These are phyloP conservation scores for Drosophila seclusa DNA, from an alignment of 2,888 invertebrate genomes.

Conservation along the genomic window DNA sequence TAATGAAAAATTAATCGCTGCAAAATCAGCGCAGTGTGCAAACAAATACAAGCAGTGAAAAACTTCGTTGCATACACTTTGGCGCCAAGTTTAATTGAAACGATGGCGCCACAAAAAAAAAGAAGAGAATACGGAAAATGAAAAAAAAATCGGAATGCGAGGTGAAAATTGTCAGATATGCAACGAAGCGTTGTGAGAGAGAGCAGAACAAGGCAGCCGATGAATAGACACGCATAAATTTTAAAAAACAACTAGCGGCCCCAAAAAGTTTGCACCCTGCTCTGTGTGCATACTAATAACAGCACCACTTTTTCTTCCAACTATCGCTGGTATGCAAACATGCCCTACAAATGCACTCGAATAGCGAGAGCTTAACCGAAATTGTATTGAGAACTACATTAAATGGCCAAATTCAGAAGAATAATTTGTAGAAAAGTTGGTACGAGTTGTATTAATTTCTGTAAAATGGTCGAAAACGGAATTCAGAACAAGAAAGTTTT, in stretches of 20 bases:
- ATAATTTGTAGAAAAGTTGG: neutral
- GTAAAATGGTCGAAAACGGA: neutral
- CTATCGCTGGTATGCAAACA: neutral
- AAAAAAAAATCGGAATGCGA: constrained; percentile 9
- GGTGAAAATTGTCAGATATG: constrained; percentile 35
- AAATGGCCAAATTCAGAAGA: neutral
- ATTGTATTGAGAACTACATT: neutral
- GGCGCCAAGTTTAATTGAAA: constrained; percentile 71
- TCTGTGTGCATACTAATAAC: constrained; percentile 65
- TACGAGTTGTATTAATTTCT: neutral
- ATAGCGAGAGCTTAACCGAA: neutral
- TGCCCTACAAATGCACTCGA: constrained; percentile 15
- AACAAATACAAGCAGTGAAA: constrained; percentile 7
- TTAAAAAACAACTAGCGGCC: constrained; percentile 34
- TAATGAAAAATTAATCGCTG: constrained; percentile 64
- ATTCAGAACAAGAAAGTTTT: neutral
- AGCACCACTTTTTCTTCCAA: constrained; percentile 7
- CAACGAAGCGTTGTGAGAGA: neutral
- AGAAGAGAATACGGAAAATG: too few species aligned
- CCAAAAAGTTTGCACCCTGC: constrained; percentile 46
- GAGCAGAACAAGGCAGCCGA: constrained; percentile 19
- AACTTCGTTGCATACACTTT: constrained; percentile 55
- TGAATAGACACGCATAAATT: constrained; percentile 71
- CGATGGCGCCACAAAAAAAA: constrained; percentile 36
- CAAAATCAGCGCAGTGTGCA: constrained; percentile 31